Conservation (phyloP, 2,888 invertebrate species). For the Ariolimax columbianus region DNA sequence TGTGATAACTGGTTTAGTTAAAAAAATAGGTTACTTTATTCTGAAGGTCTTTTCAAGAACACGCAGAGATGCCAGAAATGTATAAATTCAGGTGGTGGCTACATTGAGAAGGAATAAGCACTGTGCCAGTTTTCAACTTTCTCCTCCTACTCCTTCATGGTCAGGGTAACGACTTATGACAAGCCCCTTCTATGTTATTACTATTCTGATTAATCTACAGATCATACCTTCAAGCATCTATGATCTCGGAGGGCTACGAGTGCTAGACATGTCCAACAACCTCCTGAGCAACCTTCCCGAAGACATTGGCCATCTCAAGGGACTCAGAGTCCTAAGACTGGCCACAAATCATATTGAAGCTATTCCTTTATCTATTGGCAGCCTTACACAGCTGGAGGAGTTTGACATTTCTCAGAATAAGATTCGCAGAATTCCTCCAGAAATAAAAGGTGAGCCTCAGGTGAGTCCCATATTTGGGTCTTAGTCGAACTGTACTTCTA, state of each 20-base stretch:
- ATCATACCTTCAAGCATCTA: slow-evolving; percentile 69
- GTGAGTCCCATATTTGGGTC: too few species aligned
- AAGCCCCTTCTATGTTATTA: too few species aligned
- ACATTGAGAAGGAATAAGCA: too few species aligned
- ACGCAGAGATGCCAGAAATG: too few species aligned
- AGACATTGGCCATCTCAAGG: slow-evolving; percentile 68
- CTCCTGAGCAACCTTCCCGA: slow-evolving; percentile 70
- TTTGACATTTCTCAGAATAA: slow-evolving; percentile 73
- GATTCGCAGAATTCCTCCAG: slow-evolving; percentile 68
- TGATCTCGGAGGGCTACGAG: slow-evolving; percentile 65
- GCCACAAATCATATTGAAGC: slow-evolving; percentile 69
- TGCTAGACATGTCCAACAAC: slow-evolving; percentile 75
- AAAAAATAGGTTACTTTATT: too few species aligned
- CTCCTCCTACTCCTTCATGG: too few species aligned
- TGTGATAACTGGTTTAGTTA: too few species aligned
- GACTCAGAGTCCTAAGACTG: slow-evolving; percentile 66
- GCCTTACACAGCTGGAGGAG: slow-evolving; percentile 69
- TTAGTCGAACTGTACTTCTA: too few species aligned
- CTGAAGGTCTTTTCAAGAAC: too few species aligned
- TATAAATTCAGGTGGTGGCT: too few species aligned
- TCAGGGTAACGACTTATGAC: too few species aligned
- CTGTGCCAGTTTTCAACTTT: too few species aligned
- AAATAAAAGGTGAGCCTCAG: slow-evolving; percentile 59
- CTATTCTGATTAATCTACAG: slow-evolving; percentile 53
- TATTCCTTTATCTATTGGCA: slow-evolving; percentile 69